Percentiles rank a stretch among this genome's conserved stretches.
These are phyloP conservation scores for Acromyrmex heyeri DNA, from an alignment of 1,140 invertebrate genomes.

Conservation along the genomic window DNA sequence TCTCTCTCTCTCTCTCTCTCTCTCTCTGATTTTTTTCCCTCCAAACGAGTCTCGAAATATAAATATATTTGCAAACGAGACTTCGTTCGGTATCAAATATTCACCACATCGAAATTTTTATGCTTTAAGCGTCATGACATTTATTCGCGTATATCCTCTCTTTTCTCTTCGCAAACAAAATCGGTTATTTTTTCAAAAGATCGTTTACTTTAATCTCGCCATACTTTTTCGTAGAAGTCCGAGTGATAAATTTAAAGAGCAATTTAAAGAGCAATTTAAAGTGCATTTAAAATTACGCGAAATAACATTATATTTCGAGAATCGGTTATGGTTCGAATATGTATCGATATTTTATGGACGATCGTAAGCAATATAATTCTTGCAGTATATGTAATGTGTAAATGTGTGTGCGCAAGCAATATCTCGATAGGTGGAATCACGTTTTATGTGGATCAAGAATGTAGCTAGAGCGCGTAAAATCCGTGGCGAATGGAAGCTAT, in stretches of 20 bases:
- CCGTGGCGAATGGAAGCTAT: slow-evolving; percentile 14
- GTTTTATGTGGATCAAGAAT: slow-evolving; percentile 48
- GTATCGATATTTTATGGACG: slow-evolving; percentile 33
- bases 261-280: background rate
- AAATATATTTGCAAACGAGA: slow-evolving; percentile 58
- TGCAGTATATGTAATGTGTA: background rate
- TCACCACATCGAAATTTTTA: slow-evolving; percentile 32
- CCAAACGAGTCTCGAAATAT: slow-evolving; percentile 26
- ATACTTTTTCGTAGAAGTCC: background rate
- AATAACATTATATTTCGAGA: slow-evolving; percentile 14
- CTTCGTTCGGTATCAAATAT: slow-evolving; percentile 33
- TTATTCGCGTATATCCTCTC: slow-evolving; percentile 2
- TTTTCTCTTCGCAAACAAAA: background rate
- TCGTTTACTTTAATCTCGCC: slow-evolving; percentile 23
- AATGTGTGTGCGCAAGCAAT: slow-evolving; percentile 18
- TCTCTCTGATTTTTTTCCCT: background rate
- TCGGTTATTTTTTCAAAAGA: slow-evolving; percentile 26
- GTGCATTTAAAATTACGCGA: background rate
- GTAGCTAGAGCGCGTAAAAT: slow-evolving; percentile 41
- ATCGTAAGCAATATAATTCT: slow-evolving; percentile 42
- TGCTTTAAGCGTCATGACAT: background rate
- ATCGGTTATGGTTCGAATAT: background rate
- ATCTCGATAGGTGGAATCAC: slow-evolving; percentile 42
- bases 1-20: background rate
- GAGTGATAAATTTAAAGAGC: background rate